Percentiles rank a stretch among this genome's conserved stretches.
phyloP scores from a whole-genome alignment of 2,888 invertebrate genomes.

The Chymomyza amoena region DNA sequence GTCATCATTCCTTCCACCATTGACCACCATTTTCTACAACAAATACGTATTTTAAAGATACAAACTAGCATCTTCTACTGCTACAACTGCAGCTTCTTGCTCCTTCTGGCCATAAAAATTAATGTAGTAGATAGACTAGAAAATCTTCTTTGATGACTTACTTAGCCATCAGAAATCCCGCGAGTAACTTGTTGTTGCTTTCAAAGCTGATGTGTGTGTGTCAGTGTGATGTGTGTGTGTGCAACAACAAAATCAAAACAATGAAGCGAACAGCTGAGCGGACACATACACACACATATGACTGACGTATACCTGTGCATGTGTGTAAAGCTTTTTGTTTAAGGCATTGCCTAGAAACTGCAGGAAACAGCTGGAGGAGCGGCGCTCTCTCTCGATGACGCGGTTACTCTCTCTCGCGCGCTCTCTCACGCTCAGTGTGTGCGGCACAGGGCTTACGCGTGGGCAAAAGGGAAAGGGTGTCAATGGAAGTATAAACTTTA shows the following conservation, averaged over 20 bases:
- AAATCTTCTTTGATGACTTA: background rate
- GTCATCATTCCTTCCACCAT: too few relatives aligned
- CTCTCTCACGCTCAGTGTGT: background rate
- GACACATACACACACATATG: constrained; percentile 6
- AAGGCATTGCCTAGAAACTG: constrained; percentile 37
- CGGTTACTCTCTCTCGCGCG: background rate
- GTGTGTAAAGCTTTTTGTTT: constrained; percentile 37
- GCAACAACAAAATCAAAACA: constrained; percentile 12
- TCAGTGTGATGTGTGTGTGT: background rate
- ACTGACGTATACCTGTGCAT: background rate
- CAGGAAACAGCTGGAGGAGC: constrained; percentile 59
- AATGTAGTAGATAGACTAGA: background rate
- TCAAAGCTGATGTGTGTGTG: background rate
- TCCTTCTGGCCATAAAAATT: background rate
- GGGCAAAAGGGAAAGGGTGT: constrained; percentile 58
- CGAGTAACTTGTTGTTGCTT: background rate
- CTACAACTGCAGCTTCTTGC: background rate
- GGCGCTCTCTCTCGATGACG: background rate
- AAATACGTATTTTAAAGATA: too few relatives aligned
- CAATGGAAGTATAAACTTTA: constrained; percentile 65
- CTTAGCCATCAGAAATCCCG: background rate
- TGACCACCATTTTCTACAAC: too few relatives aligned
- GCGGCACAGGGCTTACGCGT: constrained; percentile 16
- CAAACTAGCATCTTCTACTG: background rate
- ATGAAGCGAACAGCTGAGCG: constrained; percentile 32